These are phyloP conservation scores for Etheostoma nigrum DNA, from an alignment of 2,797 vertebrate species.

Conservation along the genomic window DNA sequence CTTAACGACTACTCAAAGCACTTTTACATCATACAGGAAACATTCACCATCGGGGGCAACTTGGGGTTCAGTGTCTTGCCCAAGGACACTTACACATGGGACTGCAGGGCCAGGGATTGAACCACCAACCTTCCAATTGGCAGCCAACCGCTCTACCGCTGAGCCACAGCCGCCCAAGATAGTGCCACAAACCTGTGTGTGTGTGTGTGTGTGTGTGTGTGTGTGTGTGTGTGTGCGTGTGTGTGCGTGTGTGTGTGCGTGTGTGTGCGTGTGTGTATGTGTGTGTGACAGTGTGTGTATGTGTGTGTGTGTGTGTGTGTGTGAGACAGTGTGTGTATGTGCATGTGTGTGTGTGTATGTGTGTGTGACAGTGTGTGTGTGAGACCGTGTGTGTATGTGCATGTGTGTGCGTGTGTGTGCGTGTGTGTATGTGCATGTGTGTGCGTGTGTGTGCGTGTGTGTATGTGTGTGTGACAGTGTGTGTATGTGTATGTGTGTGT, in stretches of 20 bases:
- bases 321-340: background rate
- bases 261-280: background rate
- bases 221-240: constrained; percentile 11
- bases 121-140: too few species aligned
- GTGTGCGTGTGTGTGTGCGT: background rate
- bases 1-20: too few species aligned
- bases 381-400: background rate
- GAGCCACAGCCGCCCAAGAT: too few species aligned
- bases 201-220: background rate
- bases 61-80: too few species aligned
- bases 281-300: background rate
- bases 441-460: background rate
- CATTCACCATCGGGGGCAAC: too few species aligned
- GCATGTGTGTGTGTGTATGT: background rate
- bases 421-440: constrained; percentile 3
- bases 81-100: too few species aligned
- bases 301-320: background rate
- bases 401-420: background rate
- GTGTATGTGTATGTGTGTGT: background rate
- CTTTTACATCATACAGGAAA: too few species aligned
- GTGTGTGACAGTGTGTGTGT: background rate
- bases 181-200: too few species aligned
- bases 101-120: too few species aligned
- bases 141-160: too few species aligned
- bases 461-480: background rate